A percentile compares a stretch with the other conserved stretches of the same genome.
Conservation (phyloP, 1,140 invertebrate genomes). For the Asbolus verrucosus region DNA sequence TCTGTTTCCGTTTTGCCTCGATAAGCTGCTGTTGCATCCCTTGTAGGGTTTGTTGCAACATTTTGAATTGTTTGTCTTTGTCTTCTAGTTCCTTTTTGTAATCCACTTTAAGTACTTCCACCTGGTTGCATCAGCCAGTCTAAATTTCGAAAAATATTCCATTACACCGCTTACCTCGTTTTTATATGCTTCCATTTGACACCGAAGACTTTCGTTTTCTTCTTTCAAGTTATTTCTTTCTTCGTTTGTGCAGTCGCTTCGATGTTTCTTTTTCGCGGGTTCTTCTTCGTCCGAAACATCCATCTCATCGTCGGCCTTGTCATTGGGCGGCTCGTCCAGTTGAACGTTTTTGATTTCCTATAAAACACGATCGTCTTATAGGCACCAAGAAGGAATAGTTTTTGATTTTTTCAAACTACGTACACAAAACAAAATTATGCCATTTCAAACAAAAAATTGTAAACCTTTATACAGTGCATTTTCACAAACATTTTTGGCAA, state of each 20-base stretch:
- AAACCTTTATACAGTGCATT: slow-evolving; percentile 14
- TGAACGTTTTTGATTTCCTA: slow-evolving; percentile 85
- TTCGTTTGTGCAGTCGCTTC: slow-evolving; percentile 66
- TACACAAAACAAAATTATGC: slow-evolving; percentile 20
- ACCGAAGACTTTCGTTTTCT: slow-evolving; percentile 91
- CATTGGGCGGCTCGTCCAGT: slow-evolving; percentile 77
- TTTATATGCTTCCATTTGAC: slow-evolving; percentile 94
- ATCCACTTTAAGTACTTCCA: slow-evolving; percentile 76
- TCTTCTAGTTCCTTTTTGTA: slow-evolving; percentile 75
- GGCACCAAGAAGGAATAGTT: background rate
- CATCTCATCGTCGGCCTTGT: slow-evolving; percentile 83
- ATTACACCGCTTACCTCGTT: slow-evolving; percentile 78
- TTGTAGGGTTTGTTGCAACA: slow-evolving; percentile 82
- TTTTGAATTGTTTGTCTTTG: slow-evolving; percentile 79
- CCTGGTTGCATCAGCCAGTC: no score
- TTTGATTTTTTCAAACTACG: slow-evolving; percentile 1
- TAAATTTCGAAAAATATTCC: no score
- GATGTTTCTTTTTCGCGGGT: slow-evolving; percentile 65
- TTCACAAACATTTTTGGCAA: slow-evolving; percentile 4
- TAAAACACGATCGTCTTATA: slow-evolving; percentile 47
- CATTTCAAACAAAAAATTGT: slow-evolving; percentile 21
- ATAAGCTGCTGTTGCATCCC: slow-evolving; percentile 83
- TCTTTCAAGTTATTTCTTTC: slow-evolving; percentile 72
- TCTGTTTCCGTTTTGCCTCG: slow-evolving; percentile 73
- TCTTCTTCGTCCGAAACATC: slow-evolving; percentile 83